phyloP scores from a whole-genome alignment of 2,797 vertebrate species.

The Bradypodion pumilum region DNA sequence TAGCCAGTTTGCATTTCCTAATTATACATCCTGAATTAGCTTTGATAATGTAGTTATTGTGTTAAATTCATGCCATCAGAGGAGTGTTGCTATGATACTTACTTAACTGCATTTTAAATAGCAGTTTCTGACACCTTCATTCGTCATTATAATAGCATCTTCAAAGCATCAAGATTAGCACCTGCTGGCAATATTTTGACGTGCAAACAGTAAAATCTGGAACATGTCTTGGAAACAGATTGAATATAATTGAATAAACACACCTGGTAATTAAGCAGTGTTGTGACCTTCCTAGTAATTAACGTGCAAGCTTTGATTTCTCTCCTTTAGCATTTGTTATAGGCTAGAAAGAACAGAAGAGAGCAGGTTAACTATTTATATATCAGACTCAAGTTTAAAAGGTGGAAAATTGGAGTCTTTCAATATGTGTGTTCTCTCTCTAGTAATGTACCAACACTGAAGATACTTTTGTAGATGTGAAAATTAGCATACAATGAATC shows the following conservation, averaged over 20 bases:
- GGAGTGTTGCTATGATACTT: conserved; percentile 10
- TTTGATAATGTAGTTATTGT: conserved; percentile 30
- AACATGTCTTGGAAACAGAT: conserved; percentile 70
- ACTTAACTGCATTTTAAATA: conserved; percentile 41
- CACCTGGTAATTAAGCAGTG: conserved; percentile 65
- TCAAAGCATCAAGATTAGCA: conserved; percentile 59
- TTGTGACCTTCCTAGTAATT: conserved; percentile 71
- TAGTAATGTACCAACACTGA: background rate
- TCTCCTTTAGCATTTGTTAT: conserved; percentile 23
- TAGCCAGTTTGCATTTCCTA: conserved; percentile 1
- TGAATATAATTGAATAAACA: conserved; percentile 65
- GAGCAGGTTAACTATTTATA: conserved; percentile 48
- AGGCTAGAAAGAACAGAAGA: conserved; percentile 35
- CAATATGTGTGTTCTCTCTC: background rate
- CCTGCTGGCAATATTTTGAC: conserved; percentile 62
- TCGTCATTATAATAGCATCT: conserved; percentile 50
- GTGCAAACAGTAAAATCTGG: conserved; percentile 60
- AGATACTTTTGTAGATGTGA: too few species aligned
- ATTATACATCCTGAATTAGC: background rate
- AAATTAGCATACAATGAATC: background rate
- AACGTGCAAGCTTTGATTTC: conserved; percentile 64
- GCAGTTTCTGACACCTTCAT: conserved; percentile 42
- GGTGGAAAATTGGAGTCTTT: background rate
- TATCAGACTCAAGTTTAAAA: background rate
- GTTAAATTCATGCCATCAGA: conserved; percentile 31